phyloP scores from a whole-genome alignment of 53 echinoderm and acorn worm species.

The Astropecten irregularis region DNA sequence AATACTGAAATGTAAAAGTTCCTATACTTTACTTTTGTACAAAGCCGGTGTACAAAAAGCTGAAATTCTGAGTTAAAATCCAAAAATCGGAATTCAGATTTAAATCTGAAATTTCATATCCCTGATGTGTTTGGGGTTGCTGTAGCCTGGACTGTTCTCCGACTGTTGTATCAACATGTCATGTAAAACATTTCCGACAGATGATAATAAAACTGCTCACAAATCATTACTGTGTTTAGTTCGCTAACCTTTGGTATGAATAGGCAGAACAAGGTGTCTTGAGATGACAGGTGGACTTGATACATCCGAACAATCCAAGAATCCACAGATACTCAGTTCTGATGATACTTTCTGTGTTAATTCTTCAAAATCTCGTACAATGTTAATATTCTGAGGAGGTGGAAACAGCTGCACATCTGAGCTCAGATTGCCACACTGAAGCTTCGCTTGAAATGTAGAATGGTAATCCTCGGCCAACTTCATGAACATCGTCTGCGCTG shows the following conservation, averaged over 20 bases:
- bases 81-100: too few species aligned
- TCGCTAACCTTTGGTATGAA: constrained; percentile 50
- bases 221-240: too few species aligned
- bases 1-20: too few species aligned
- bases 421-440: constrained; percentile 83
- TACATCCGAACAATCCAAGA: constrained; percentile 81
- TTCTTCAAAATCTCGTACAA: constrained; percentile 58
- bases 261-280: constrained; percentile 85
- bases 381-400: constrained; percentile 62
- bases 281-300: constrained; percentile 89
- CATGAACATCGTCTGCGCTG: constrained; percentile 74
- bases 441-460: constrained; percentile 63
- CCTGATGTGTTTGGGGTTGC: too few species aligned
- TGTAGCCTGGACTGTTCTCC: too few species aligned
- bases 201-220: too few species aligned
- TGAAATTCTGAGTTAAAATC: too few species aligned
- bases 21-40: too few species aligned
- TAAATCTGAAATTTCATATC: too few species aligned
- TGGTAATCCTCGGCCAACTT: constrained; percentile 75
- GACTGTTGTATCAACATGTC: too few species aligned
- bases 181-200: too few species aligned
- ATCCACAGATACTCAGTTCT: constrained; percentile 80
- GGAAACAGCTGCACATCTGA: constrained; percentile 89
- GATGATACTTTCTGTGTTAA: constrained; percentile 50
- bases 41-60: too few species aligned